Evolutionary conservation across 37 sponge, comb jelly and placozoan genomes (phyloP).

Genomic region (Cliona cf. orientalis): DNA sequence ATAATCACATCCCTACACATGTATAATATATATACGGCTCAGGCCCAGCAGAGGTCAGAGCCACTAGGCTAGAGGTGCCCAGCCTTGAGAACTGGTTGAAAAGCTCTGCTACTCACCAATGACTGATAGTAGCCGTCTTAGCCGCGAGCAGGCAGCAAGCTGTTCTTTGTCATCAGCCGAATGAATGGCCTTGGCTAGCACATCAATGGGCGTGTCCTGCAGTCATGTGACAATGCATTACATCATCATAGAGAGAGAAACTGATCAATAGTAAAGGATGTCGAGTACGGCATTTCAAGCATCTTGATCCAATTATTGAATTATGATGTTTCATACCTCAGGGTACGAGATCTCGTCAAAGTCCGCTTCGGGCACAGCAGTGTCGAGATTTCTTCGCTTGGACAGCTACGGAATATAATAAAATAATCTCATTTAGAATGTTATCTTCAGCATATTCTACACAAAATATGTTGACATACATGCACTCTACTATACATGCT

Average conservation of each 20-base stretch:
- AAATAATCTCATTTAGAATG: neutral
- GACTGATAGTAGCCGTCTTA: constrained; percentile 52
- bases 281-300: too few species aligned
- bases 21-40: too few species aligned
- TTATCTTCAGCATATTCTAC: too few species aligned
- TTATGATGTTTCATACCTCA: constrained; percentile 1
- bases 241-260: neutral
- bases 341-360: neutral
- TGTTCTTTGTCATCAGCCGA: constrained; percentile 19
- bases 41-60: too few species aligned
- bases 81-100: neutral
- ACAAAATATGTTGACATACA: neutral
- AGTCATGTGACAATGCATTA: neutral
- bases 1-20: too few species aligned
- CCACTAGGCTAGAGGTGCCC: too few species aligned
- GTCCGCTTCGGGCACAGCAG: neutral
- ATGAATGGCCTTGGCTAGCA: constrained; percentile 34
- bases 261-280: too few species aligned
- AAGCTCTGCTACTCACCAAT: neutral
- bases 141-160: constrained; percentile 27
- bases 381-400: constrained; percentile 18
- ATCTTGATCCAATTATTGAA: too few species aligned
- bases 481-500: constrained; percentile 2
- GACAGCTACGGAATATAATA: neutral
- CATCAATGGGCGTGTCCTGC: constrained; percentile 53